Evolutionary conservation across 1,140 invertebrate species (phyloP).

Genomic region (Drosophila willistoni): DNA sequence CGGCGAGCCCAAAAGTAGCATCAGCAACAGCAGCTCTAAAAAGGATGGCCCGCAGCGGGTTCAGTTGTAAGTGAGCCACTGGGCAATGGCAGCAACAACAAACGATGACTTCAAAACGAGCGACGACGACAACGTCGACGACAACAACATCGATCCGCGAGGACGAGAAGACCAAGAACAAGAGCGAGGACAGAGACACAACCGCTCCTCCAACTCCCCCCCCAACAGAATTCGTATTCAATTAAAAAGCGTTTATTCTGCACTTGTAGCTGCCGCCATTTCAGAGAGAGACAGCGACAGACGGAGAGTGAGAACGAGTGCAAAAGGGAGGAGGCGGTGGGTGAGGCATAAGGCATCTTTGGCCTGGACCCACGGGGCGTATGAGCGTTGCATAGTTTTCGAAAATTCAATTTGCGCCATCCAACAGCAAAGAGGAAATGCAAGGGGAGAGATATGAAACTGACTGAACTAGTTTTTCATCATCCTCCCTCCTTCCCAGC

Average conservation of each 20-base stretch:
- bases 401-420: slow-evolving; percentile 76
- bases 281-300: background rate
- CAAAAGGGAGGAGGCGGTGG: slow-evolving; percentile 5
- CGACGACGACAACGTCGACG: slow-evolving; percentile 53
- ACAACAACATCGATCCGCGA: slow-evolving; percentile 61
- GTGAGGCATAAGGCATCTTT: slow-evolving; percentile 24
- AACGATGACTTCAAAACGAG: slow-evolving; percentile 46
- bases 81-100: slow-evolving; percentile 55
- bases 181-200: slow-evolving; percentile 47
- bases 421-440: slow-evolving; percentile 22
- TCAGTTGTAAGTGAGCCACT: slow-evolving; percentile 77
- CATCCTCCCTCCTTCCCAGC: slow-evolving; percentile 27
- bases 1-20: slow-evolving; percentile 2
- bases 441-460: slow-evolving; percentile 32
- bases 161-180: slow-evolving; percentile 42
- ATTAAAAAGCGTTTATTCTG: slow-evolving; percentile 80
- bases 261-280: slow-evolving; percentile 53
- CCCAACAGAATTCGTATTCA: slow-evolving; percentile 75
- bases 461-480: slow-evolving; percentile 67
- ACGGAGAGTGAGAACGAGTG: background rate
- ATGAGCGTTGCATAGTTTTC: slow-evolving; percentile 79
- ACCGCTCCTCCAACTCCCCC: background rate
- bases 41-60: slow-evolving; percentile 64
- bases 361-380: slow-evolving; percentile 68
- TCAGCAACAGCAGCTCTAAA: slow-evolving; percentile 45